Conservation (phyloP, 2,888 invertebrate genomes). For the Nesidiocoris tenuis region DNA sequence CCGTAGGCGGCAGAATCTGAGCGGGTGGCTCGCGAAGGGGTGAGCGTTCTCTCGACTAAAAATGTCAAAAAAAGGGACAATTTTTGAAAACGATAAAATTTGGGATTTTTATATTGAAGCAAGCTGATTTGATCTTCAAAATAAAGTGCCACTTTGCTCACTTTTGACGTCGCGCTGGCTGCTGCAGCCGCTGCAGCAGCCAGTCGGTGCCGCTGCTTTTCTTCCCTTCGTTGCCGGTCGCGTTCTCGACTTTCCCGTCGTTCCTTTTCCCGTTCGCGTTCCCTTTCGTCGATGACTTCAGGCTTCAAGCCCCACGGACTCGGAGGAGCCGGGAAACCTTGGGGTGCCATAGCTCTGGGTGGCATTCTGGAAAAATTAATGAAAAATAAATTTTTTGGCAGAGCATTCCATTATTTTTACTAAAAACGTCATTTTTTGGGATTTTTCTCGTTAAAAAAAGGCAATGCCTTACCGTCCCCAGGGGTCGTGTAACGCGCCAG, state of each 20-base stretch:
- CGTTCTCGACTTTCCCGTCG: constrained; percentile 50
- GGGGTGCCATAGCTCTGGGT: constrained; percentile 58
- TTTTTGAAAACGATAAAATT: no score
- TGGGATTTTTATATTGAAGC: no score
- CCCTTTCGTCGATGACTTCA: constrained; percentile 61
- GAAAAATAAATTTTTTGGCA: no score
- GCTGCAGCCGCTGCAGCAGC: constrained; percentile 14
- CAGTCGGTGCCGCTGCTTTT: constrained; percentile 54
- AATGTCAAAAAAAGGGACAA: neutral
- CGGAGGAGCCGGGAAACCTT: constrained; percentile 48
- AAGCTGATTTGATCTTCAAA: no score
- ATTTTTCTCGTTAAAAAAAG: no score
- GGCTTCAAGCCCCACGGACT: constrained; percentile 66
- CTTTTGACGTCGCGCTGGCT: no score
- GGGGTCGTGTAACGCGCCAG: constrained; percentile 61
- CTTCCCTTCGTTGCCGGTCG: constrained; percentile 54
- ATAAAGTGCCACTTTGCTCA: no score
- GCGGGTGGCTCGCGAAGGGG: constrained; percentile 66
- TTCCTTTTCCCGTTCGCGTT: constrained; percentile 56
- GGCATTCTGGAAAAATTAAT: constrained; percentile 61
- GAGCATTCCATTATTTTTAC: no score
- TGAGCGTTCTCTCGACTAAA: constrained; percentile 64
- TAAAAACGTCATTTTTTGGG: no score
- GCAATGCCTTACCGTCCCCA: constrained; percentile 70
- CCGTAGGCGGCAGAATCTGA: constrained; percentile 46